Evolutionary conservation across 2,888 invertebrate species (phyloP), one percentile per base, ranked within the genome.

Genomic region (Calliopum simillimum): DNA sequence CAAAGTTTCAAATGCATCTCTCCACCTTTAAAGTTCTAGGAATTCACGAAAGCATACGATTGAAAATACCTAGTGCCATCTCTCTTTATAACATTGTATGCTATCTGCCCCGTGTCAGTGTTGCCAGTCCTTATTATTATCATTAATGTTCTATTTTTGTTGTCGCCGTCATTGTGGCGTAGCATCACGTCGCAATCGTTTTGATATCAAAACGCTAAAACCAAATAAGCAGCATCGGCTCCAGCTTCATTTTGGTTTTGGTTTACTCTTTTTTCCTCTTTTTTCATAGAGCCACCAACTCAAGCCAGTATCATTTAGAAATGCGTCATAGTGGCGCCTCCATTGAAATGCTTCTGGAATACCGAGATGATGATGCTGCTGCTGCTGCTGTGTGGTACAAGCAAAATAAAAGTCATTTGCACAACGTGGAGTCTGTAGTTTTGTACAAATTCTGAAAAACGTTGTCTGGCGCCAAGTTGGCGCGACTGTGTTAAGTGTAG

Each of bases 391-490:
- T 5, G 14, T 1, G n/a, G 46, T 16, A 59, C 16, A 4, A 59
- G n/a, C 19, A 6, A n/a, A 21, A 46, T 61, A 65, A 65, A 62
- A 53, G 67, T 69, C 55, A 65, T 47, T 62, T 69, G 19, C 63
- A 59, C 55, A 58, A 53, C 61, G 46, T 53, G 65, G 43, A 55
- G 69, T 62, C 55, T 47, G 62, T 53, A 46, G 23, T 41, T 58
- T 47, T 62, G 64, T 63, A 19, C 56, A 67, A 69, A 56, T 63
- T 49, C n/a, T 70, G 56, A 21, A 53, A 44, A 63, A 56, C 53
- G 4, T 47, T 49, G 65, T 64, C 68, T 70, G 82, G 79, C 80
- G 80, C 81, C 80, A 81, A 79, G 77, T 77, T 81, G 80, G 75
- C 80, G 82, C 80, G 80, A 79, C 82, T 77, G 77, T 78, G 21